phyloP scores from a whole-genome alignment of 1,140 invertebrate species.

The Neelides sp. region DNA sequence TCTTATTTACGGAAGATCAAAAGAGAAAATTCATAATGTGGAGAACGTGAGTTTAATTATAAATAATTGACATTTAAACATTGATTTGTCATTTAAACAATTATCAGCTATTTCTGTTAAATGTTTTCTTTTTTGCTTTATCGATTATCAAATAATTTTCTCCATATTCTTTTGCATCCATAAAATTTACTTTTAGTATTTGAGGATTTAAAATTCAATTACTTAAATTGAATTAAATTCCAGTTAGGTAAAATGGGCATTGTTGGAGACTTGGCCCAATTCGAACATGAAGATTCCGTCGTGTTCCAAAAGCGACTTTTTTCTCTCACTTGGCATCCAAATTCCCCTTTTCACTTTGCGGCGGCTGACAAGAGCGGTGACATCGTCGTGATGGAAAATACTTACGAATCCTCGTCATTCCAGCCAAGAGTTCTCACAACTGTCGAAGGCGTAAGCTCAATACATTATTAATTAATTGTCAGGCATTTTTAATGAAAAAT shows the following conservation, averaged over 20 bases:
- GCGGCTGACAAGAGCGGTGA: slow-evolving; percentile 18
- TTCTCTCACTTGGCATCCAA: slow-evolving; percentile 16
- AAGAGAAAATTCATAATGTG: too few species aligned
- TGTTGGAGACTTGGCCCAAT: not conserved
- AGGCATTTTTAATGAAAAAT: not conserved
- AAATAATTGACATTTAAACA: too few species aligned
- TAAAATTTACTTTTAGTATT: too few species aligned
- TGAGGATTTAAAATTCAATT: too few species aligned
- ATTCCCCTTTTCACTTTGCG: slow-evolving; percentile 9
- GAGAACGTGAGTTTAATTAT: too few species aligned
- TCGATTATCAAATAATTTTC: too few species aligned
- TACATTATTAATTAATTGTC: not conserved
- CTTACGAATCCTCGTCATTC: not conserved
- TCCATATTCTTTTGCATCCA: too few species aligned
- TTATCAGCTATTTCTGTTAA: too few species aligned
- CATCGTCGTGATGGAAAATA: slow-evolving; percentile 10
- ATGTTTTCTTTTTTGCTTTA: too few species aligned
- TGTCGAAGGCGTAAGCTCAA: slow-evolving; percentile 3
- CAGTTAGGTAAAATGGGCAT: not conserved
- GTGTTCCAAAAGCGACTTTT: slow-evolving; percentile 11
- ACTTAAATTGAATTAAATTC: too few species aligned
- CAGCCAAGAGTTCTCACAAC: not conserved
- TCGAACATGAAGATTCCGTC: not conserved
- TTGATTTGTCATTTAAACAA: too few species aligned
- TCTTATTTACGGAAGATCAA: too few species aligned